phyloP scores from a whole-genome alignment of 2,113 vertebrate genomes.

The Pleuronectes platessa region DNA sequence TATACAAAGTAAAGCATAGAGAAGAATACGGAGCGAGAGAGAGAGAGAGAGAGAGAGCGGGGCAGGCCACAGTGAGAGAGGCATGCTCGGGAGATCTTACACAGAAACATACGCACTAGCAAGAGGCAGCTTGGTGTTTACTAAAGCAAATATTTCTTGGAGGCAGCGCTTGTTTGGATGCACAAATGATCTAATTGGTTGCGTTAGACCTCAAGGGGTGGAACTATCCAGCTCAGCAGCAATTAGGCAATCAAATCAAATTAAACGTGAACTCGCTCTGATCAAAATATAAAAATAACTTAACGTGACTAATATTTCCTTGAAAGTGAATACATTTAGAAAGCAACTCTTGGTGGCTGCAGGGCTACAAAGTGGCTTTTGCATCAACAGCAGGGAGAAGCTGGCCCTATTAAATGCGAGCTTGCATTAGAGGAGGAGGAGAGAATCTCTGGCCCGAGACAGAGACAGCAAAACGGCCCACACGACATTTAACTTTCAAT shows the following conservation, averaged over 20 bases:
- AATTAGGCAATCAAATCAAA: neutral
- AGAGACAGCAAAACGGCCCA: no score
- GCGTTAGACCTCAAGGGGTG: conserved; percentile 8
- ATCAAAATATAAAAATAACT: neutral
- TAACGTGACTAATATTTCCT: neutral
- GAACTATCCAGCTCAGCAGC: neutral
- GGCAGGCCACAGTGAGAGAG: neutral
- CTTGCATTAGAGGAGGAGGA: neutral
- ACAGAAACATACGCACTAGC: conserved; percentile 16
- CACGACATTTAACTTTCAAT: no score
- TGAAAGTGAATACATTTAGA: neutral
- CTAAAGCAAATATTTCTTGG: conserved; percentile 36
- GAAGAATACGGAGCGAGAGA: neutral
- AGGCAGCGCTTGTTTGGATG: conserved; percentile 18
- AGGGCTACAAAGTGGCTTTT: neutral
- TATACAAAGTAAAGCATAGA: conserved; percentile 24
- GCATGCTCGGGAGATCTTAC: neutral
- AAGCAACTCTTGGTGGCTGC: neutral
- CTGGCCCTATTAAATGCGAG: neutral
- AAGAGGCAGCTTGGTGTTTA: conserved; percentile 15
- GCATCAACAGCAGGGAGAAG: no score
- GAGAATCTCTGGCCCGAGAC: neutral
- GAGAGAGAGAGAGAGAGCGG: neutral
- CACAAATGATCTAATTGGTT: conserved; percentile 10
- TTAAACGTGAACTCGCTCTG: neutral